These are phyloP conservation scores for Mus pahari DNA, from an alignment of 2,113 vertebrate species.

Conservation along the genomic window DNA sequence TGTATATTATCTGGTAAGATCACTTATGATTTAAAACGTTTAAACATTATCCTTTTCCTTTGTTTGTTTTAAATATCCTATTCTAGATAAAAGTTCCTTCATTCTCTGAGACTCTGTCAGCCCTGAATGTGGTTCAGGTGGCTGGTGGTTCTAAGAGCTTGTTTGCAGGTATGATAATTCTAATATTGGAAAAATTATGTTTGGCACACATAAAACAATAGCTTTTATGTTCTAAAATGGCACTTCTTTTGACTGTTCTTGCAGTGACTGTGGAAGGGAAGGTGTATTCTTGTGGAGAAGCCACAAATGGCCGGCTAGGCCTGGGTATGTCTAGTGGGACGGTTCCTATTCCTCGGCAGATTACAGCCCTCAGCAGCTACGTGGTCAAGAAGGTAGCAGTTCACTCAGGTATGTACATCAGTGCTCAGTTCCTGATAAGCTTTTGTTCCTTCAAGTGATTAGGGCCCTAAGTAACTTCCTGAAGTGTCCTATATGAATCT, in stretches of 20 bases:
- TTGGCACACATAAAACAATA: background rate
- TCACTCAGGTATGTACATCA: conserved; percentile 91
- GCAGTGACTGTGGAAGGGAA: conserved; percentile 98
- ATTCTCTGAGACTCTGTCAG: conserved; percentile 97
- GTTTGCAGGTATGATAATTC: conserved; percentile 92
- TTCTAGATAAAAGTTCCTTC: conserved; percentile 89
- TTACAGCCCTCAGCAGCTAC: conserved; percentile 97
- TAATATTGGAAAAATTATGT: background rate
- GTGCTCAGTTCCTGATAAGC: accelerated
- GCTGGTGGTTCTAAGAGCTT: conserved; percentile 99
- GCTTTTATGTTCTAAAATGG: background rate
- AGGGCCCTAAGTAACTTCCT: background rate
- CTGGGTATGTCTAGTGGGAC: conserved; percentile 97
- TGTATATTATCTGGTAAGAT: background rate
- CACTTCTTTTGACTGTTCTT: conserved; percentile 13
- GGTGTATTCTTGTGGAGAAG: conserved; percentile 97
- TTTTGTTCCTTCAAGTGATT: background rate
- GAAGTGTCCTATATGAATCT: background rate
- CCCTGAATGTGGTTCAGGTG: conserved; percentile 98
- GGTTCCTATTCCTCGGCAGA: conserved; percentile 96
- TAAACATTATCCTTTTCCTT: background rate
- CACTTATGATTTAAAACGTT: background rate
- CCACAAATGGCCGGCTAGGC: conserved; percentile 96
- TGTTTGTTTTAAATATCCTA: background rate
- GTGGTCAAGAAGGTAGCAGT: conserved; percentile 99